A percentile compares a stretch with the other conserved stretches of the same genome.
These are phyloP conservation scores for Tiliacea aurago DNA, from an alignment of 2,888 invertebrate genomes.

Conservation along the genomic window DNA sequence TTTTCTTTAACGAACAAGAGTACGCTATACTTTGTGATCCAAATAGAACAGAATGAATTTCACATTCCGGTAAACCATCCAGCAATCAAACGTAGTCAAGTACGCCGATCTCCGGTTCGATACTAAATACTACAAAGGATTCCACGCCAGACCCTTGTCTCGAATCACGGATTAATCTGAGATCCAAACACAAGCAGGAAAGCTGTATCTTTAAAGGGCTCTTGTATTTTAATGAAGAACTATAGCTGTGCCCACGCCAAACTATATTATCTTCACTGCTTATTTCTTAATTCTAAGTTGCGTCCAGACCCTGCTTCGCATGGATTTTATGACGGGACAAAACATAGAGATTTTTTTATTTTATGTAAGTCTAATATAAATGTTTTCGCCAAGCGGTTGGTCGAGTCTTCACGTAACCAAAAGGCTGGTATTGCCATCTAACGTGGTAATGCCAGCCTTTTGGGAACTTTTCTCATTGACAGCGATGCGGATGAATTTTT, in stretches of 20 bases:
- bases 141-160: conserved; percentile 8
- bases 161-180: background rate
- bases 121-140: conserved; percentile 8
- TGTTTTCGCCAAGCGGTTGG: too few species aligned
- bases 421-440: too few species aligned
- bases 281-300: background rate
- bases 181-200: background rate
- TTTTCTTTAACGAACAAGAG: background rate
- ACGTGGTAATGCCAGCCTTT: too few species aligned
- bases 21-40: too few species aligned
- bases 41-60: background rate
- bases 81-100: conserved; percentile 2
- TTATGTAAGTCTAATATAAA: too few species aligned
- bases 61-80: background rate
- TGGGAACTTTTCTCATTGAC: too few species aligned
- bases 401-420: too few species aligned
- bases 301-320: too few species aligned
- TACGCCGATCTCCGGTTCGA: conserved; percentile 11
- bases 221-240: background rate
- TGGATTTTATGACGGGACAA: background rate
- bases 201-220: background rate
- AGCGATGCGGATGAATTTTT: too few species aligned
- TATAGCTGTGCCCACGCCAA: background rate
- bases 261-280: background rate
- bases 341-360: too few species aligned